These are phyloP conservation scores for Drosophila ochracea DNA, from an alignment of 2,888 invertebrate species.

Conservation along the genomic window DNA sequence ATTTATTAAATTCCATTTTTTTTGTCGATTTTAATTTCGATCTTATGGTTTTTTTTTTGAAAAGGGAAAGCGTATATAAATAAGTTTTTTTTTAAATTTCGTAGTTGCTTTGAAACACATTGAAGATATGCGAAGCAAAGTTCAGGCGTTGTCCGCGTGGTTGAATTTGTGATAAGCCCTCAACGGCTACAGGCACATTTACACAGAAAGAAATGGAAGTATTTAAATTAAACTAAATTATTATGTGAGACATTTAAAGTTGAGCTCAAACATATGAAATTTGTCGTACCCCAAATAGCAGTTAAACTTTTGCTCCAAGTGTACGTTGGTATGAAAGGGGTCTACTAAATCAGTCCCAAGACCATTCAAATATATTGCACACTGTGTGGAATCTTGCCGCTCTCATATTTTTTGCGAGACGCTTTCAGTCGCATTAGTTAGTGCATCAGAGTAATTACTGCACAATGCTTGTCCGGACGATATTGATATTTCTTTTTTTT, in stretches of 20 bases:
- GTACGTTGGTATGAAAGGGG: constrained; percentile 7
- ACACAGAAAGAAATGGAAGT: constrained; percentile 2
- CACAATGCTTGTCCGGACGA: constrained; percentile 39
- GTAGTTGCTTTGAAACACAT: background rate
- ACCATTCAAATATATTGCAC: constrained; percentile 3
- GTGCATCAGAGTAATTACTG: constrained; percentile 4
- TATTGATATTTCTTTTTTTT: constrained; percentile 42
- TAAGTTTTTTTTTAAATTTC: background rate
- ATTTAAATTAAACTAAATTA: background rate
- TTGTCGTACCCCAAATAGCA: background rate
- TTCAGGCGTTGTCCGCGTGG: constrained; percentile 32
- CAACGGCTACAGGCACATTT: constrained; percentile 3
- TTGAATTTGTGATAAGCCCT: constrained; percentile 33
- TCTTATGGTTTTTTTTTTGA: too few relatives aligned
- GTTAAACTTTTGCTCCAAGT: constrained; percentile 9
- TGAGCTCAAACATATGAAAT: background rate
- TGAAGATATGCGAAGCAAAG: constrained; percentile 36
- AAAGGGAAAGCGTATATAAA: background rate
- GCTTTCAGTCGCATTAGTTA: constrained; percentile 38
- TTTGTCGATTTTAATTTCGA: too few relatives aligned
- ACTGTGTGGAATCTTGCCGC: constrained; percentile 1
- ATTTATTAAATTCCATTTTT: too few relatives aligned
- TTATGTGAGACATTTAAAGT: background rate
- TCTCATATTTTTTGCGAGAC: constrained; percentile 10
- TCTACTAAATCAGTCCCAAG: background rate